Percentiles rank a stretch among this genome's conserved stretches.
phyloP scores from a whole-genome alignment of 2,113 vertebrate genomes.

The Jaculus jaculus region DNA sequence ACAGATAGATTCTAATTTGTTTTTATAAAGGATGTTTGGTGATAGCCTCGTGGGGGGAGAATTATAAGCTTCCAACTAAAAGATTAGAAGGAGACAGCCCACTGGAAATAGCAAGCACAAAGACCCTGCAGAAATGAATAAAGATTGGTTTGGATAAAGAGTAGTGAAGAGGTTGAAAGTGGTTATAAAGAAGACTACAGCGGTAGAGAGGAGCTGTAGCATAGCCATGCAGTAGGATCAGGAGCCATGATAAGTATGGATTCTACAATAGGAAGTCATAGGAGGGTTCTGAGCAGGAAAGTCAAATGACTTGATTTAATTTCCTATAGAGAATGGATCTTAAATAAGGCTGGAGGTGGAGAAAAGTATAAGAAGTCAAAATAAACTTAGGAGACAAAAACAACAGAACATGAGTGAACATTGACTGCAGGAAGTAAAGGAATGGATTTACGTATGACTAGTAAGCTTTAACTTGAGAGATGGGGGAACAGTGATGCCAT shows the following conservation, averaged over 20 bases:
- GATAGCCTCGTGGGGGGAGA: not conserved
- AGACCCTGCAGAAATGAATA: constrained; percentile 19
- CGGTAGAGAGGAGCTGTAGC: not conserved
- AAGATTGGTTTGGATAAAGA: not conserved
- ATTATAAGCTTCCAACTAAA: constrained; percentile 19
- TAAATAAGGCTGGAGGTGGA: constrained; percentile 10
- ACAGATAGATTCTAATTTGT: not conserved
- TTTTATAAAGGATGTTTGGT: not conserved
- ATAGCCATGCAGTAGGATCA: not conserved
- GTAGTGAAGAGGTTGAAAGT: not conserved
- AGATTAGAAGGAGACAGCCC: not conserved
- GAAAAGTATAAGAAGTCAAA: constrained; percentile 13
- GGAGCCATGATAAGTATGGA: not conserved
- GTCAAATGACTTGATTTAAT: not conserved
- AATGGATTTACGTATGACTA: not conserved
- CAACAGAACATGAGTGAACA: not conserved
- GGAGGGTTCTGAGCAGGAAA: not conserved
- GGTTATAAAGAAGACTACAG: not conserved
- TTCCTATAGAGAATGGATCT: constrained; percentile 19
- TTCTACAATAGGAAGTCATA: not conserved
- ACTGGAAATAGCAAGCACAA: constrained; percentile 23
- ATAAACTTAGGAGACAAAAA: constrained; percentile 38
- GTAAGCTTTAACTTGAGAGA: constrained; percentile 21
- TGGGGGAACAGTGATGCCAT: not conserved
- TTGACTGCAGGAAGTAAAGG: not conserved